Conservation (phyloP, 2,888 invertebrate genomes). For the Beris chalybata region DNA sequence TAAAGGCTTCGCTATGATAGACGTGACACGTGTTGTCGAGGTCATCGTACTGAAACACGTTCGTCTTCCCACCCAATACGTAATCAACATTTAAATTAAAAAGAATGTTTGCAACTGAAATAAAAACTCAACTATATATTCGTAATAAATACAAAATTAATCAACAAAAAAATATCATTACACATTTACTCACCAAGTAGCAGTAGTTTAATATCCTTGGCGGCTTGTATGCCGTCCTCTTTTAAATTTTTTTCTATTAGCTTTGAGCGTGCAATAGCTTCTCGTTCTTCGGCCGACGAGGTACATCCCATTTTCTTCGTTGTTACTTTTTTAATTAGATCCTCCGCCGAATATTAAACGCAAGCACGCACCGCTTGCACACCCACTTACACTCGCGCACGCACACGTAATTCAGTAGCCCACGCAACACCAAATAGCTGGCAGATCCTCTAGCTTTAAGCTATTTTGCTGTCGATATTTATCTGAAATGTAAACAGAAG, state of each 20-base stretch:
- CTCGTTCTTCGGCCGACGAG: constrained; percentile 98
- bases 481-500: too few species aligned
- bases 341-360: constrained; percentile 13
- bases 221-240: constrained; percentile 97
- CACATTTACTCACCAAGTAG: constrained; percentile 77
- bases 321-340: constrained; percentile 18
- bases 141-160: not conserved
- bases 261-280: constrained; percentile 95
- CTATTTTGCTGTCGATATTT: too few species aligned
- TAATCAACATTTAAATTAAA: too few species aligned
- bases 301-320: constrained; percentile 84
- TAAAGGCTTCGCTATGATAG: too few species aligned
- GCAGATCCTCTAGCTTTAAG: not conserved
- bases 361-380: not conserved
- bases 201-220: constrained; percentile 98
- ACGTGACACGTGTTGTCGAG: too few species aligned
- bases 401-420: not conserved
- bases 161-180: not conserved
- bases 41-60: too few species aligned
- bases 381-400: constrained; percentile 8
- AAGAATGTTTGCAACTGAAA: not conserved
- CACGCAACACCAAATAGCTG: constrained; percentile 18
- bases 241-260: constrained; percentile 97
- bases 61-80: too few species aligned
- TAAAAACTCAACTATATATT: not conserved